A percentile compares a stretch with the other conserved stretches of the same genome.
phyloP scores from a whole-genome alignment of 2,888 invertebrate species.

The Cephus spinipes region DNA sequence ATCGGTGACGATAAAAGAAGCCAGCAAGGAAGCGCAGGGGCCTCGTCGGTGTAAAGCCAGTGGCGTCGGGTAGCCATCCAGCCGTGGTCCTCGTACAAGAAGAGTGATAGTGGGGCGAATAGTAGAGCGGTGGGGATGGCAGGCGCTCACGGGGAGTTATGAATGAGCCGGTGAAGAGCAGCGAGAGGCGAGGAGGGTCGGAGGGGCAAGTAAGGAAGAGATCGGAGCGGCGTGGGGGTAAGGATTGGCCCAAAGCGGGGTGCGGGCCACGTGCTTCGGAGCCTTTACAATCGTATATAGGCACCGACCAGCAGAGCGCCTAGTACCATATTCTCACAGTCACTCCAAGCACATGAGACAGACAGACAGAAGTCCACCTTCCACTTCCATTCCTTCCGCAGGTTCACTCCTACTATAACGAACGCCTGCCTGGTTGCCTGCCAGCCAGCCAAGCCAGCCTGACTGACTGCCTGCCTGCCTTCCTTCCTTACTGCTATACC shows the following conservation, averaged over 20 bases:
- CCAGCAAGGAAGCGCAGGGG: neutral
- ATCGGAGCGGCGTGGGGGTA: slow-evolving; percentile 34
- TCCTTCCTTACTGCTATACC: slow-evolving; percentile 34
- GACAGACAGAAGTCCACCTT: slow-evolving; percentile 51
- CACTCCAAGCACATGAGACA: slow-evolving; percentile 31
- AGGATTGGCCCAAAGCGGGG: slow-evolving; percentile 48
- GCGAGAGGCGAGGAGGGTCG: neutral
- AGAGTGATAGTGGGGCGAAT: neutral
- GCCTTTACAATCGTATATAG: slow-evolving; percentile 53
- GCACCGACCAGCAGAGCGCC: slow-evolving; percentile 42
- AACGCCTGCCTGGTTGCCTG: slow-evolving; percentile 42
- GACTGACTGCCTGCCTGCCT: slow-evolving; percentile 43
- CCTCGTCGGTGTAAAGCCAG: neutral
- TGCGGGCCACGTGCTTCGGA: slow-evolving; percentile 59
- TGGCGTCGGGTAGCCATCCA: neutral
- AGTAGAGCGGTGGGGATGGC: slow-evolving; percentile 19
- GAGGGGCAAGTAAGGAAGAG: slow-evolving; percentile 31
- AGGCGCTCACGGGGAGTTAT: slow-evolving; percentile 54
- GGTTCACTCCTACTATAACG: slow-evolving; percentile 58
- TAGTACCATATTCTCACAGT: slow-evolving; percentile 45
- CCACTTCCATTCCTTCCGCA: slow-evolving; percentile 55
- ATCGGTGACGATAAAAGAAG: neutral
- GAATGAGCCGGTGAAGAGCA: slow-evolving; percentile 53
- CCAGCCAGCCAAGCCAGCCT: slow-evolving; percentile 14
- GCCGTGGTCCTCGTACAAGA: neutral